A percentile compares a stretch with the other conserved stretches of the same genome.
phyloP scores from a whole-genome alignment of 2,888 invertebrate species.

The Nebria salina region DNA sequence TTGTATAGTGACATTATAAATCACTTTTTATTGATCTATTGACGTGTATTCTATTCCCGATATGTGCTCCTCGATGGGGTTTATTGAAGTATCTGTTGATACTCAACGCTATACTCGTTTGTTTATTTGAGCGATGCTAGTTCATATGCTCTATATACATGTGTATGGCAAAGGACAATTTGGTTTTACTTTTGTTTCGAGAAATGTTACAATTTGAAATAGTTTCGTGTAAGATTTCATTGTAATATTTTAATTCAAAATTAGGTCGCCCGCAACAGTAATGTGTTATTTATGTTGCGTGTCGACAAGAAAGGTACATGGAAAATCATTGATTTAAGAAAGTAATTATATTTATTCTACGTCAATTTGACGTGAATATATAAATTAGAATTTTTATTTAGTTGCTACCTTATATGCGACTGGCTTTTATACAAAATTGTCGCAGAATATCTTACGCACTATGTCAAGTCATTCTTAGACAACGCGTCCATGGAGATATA shows the following conservation, averaged over 20 bases:
- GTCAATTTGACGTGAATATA: not conserved
- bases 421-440: not conserved
- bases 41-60: no score
- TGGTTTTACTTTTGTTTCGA: not conserved
- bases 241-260: not conserved
- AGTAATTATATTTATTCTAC: not conserved
- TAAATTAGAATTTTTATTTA: not conserved
- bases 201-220: not conserved
- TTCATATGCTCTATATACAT: no score
- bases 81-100: no score
- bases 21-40: no score
- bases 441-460: not conserved
- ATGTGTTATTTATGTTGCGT: not conserved
- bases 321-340: not conserved
- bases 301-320: not conserved
- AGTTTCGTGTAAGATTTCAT: not conserved
- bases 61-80: no score
- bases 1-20: no score
- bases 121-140: no score
- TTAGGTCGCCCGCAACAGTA: not conserved
- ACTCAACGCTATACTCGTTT: no score
- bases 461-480: not conserved
- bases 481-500: not conserved
- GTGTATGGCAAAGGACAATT: no score
- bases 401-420: not conserved